Evolutionary conservation across 2,113 vertebrate genomes (phyloP), one percentile per base, ranked within the genome.

Genomic region (Phoxinus phoxinus): DNA sequence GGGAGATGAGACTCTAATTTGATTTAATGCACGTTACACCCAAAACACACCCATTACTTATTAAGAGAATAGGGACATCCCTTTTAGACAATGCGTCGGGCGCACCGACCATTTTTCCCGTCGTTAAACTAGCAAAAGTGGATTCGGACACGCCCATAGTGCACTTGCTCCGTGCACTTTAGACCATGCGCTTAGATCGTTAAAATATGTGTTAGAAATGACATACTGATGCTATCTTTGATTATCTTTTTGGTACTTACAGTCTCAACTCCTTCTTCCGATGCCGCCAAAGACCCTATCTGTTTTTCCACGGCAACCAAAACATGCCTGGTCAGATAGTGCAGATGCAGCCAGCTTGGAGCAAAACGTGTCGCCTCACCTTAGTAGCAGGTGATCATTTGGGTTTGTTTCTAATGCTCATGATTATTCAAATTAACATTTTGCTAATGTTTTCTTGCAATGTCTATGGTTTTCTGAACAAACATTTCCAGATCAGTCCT

Each of bases 271-370:
- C 71, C 72, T 65, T 76, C 69, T 79, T 27, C 6, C 67, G 12
- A 30, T 58, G 53, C 76, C 41, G 76, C 89, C 89, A 85, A 91
- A 87, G 51, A 56, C 51, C 67, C 88, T 91, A 79, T 35, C 90
- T 87, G 80, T 69, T 51, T 89, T 91, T 32, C 85, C 67, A 58
- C 74, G 82, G 89, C 90, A 81, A 63, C 92, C 93, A 25, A 93
- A 91, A 82, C 93, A 96, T 89, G 93, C 93, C 86, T 96, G 96
- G 94, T 84, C 87, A 17, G 86, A 81, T 85, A 85, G 35, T 81
- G 89, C 94, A 86, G 92, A 78, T n/a, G 44, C 76, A 44, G 53
- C 83, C 19, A 30, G 23, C 4, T 23, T 63, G 89, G 86, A 88
- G 80, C 91, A 88, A 85, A 90, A 78, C 44, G 65, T 46, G 77